Conservation (phyloP, 2,888 invertebrate genomes). For the Latrodectus elegans region DNA sequence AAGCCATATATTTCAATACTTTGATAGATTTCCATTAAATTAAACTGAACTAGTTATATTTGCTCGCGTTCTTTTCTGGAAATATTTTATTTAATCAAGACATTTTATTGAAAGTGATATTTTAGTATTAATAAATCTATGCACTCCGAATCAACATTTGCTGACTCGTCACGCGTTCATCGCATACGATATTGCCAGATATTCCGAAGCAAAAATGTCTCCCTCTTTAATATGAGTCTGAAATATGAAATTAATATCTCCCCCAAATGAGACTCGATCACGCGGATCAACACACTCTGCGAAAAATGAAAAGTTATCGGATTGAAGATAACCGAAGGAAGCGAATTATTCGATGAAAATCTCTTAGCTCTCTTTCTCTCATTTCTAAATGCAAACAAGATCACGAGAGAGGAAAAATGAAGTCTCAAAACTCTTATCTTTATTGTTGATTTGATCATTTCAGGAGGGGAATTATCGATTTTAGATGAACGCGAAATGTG, state of each 20-base stretch:
- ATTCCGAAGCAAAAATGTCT: too few species aligned
- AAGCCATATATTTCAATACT: too few species aligned
- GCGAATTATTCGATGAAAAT: background rate
- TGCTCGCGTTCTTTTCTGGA: too few species aligned
- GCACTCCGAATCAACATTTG: too few species aligned
- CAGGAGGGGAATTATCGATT: slow-evolving; percentile 50
- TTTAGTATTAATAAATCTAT: too few species aligned
- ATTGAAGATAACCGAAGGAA: background rate
- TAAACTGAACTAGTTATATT: too few species aligned
- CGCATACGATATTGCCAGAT: too few species aligned
- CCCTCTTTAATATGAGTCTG: background rate
- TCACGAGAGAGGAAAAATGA: slow-evolving; percentile 16
- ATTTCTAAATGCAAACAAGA: background rate
- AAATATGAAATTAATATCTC: background rate
- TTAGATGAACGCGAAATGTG: slow-evolving; percentile 48
- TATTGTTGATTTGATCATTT: slow-evolving; percentile 58
- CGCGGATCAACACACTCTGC: background rate
- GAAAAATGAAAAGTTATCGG: background rate
- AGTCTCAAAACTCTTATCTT: slow-evolving; percentile 32
- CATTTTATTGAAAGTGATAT: too few species aligned
- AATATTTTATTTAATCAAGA: too few species aligned
- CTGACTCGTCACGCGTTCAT: too few species aligned
- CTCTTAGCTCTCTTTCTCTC: background rate
- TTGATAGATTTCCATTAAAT: too few species aligned
- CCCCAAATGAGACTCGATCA: background rate